Conservation (phyloP, 2,113 vertebrate genomes). For the Dipodomys spectabilis region DNA sequence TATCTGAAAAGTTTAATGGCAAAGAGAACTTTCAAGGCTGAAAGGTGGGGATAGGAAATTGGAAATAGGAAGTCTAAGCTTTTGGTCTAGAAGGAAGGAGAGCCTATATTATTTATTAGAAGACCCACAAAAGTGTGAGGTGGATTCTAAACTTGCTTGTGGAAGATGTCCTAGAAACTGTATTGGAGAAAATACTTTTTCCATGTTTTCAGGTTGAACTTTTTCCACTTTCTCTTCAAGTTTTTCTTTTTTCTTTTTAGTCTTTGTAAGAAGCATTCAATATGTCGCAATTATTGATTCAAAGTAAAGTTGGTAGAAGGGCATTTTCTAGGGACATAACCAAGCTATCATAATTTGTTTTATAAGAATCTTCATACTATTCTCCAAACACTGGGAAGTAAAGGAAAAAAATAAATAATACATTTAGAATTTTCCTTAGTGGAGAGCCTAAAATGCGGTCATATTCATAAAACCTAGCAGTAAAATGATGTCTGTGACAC, state of each 20-base stretch:
- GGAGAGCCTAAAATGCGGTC: background rate
- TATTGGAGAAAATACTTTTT: background rate
- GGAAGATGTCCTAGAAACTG: background rate
- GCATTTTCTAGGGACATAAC: constrained; percentile 60
- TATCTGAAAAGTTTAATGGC: background rate
- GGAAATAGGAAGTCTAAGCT: background rate
- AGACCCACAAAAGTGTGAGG: background rate
- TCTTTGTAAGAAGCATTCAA: constrained; percentile 30
- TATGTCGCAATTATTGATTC: constrained; percentile 78
- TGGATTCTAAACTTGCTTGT: background rate
- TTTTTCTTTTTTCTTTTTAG: constrained; percentile 69
- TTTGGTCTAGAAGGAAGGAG: background rate
- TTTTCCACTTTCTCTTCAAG: constrained; percentile 68
- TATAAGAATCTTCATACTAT: background rate
- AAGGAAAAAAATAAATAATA: constrained; percentile 21
- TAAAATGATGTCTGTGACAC: background rate
- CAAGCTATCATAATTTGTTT: constrained; percentile 29
- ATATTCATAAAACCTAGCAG: background rate
- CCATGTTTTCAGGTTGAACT: constrained; percentile 50
- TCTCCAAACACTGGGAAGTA: background rate
- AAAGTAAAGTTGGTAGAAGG: constrained; percentile 69
- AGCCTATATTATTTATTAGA: background rate
- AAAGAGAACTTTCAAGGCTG: background rate
- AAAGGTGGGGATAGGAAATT: background rate
- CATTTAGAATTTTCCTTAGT: constrained; percentile 6